Base-by-base conservation (phyloP, 1,140 invertebrate genomes). In the Choristoneura fumiferana region DNA sequence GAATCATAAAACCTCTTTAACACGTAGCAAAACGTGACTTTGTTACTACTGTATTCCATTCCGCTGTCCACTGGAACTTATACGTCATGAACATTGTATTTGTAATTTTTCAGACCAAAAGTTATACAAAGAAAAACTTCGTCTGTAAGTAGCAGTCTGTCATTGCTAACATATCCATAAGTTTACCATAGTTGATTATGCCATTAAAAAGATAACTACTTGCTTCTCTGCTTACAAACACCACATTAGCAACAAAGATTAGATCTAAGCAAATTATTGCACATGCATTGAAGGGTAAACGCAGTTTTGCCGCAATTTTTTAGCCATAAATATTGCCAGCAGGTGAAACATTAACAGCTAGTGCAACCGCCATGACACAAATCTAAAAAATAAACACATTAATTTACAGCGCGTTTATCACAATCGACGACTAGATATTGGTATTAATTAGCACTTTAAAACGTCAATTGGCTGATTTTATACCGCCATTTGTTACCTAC, bases 401-500 rank as follows among this genome's bases (percentile, higher is more conserved):
- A 43, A 62, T 75, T 71, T 56, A 54, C 62, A 65, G 57, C 15
- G 63, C 60, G 66, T 81, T 74, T 55, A 71, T 84, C 81, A 81
- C 63, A 69, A 68, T 82, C 69, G 77, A 76, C 64, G 45, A 65
- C 62, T 65, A 17, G 10, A 17, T 29, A 67, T 69, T 70, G 61
- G 62, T 64, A 78, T 73, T 76, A 81, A 84, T 79, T 81, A 73
- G 63, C 78, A 67, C 76, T 54, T 78, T 77, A 60, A 75, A 61
- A 60, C 63, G 69, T 66, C 71, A 82, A 80, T 84, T 87, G 74
- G 67, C 58, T 62, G 63, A 64, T 76, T 74, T 77, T 78, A 81
- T 84, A 49, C 74, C 72, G 63, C 69, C 73, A 80, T 82, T 83
- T 79, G 76, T 84, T 77, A 84, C 76, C 65, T n/a, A 66, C 79